Conservation (phyloP, 2,113 vertebrate genomes). For the Alethe diademata region DNA sequence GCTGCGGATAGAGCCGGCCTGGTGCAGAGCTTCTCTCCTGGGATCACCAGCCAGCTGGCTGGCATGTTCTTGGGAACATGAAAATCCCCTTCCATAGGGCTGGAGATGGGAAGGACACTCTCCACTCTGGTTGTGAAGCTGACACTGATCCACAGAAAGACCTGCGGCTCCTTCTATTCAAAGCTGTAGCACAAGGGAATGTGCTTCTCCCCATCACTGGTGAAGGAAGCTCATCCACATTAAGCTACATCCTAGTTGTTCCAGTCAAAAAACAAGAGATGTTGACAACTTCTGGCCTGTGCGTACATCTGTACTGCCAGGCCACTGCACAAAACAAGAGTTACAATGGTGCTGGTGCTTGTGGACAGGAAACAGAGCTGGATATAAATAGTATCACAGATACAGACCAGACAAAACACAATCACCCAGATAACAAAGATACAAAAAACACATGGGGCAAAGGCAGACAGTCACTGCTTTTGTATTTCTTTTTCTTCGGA, state of each 20-base stretch:
- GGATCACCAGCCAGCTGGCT: not conserved
- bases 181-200: fast-evolving
- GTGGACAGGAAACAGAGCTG: not conserved
- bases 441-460: not conserved
- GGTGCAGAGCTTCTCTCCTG: not conserved
- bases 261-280: not conserved
- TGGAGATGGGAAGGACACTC: not conserved
- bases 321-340: not conserved
- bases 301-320: not conserved
- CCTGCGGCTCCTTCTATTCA: not conserved
- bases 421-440: not conserved
- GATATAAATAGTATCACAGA: not conserved
- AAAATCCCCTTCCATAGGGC: not conserved
- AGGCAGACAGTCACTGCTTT: not conserved
- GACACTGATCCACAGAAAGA: not conserved
- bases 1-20: not conserved
- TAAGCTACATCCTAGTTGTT: not conserved
- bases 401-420: not conserved
- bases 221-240: not conserved
- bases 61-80: not conserved
- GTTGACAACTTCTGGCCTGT: not conserved
- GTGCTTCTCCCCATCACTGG: fast-evolving
- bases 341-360: not conserved
- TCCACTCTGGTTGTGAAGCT: not conserved
- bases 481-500: not conserved